These are phyloP conservation scores for Lacanobia oleracea DNA, from an alignment of 2,888 invertebrate genomes.

Conservation along the genomic window DNA sequence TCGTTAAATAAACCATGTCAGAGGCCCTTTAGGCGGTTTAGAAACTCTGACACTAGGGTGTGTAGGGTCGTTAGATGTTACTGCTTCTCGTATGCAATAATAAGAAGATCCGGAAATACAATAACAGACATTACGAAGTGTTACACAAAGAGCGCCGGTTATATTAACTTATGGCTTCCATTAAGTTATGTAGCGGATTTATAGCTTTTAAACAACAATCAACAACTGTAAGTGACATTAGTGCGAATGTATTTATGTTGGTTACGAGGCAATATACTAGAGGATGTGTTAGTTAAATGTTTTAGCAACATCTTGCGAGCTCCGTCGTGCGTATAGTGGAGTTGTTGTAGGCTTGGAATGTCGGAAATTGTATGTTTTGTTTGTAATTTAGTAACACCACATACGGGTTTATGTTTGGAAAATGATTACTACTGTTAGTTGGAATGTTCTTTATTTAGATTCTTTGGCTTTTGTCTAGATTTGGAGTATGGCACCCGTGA, in stretches of 20 bases:
- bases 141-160: neutral
- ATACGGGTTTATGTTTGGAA: neutral
- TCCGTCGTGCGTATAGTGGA: conserved; percentile 8
- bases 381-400: conserved; percentile 9
- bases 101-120: conserved; percentile 22
- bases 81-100: conserved; percentile 26
- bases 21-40: no score
- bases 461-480: no score
- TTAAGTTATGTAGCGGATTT: conserved; percentile 18
- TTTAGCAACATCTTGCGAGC: conserved; percentile 22
- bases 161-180: conserved; percentile 14
- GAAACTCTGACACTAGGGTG: no score
- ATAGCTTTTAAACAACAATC: conserved; percentile 45
- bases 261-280: neutral
- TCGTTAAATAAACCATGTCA: no score
- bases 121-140: neutral
- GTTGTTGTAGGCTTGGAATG: conserved; percentile 3
- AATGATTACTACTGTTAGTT: neutral
- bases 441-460: no score
- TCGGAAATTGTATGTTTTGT: conserved; percentile 29
- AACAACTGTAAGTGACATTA: conserved; percentile 31
- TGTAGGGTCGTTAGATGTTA: no score
- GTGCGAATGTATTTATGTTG: conserved; percentile 28
- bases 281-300: conserved; percentile 10
- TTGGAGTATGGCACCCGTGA: no score